Evolutionary conservation across 2,888 invertebrate species (phyloP), one percentile per base, ranked within the genome.

Genomic region (Azorinus chamasolen): DNA sequence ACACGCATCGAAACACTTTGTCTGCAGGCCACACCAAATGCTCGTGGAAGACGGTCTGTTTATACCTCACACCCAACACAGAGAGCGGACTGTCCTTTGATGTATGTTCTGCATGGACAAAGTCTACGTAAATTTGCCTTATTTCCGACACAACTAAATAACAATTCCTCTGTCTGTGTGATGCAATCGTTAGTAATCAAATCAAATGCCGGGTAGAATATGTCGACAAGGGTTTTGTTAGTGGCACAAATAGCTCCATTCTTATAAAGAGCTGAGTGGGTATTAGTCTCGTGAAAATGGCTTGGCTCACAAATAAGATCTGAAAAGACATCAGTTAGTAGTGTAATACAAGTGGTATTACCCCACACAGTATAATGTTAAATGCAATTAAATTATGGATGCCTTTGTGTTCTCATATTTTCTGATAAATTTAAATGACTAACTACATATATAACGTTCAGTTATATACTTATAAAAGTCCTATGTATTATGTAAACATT

Each of bases 81-180:
- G 32, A 93, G 69, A 3, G 93, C 92, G 14, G 88, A 90, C 75
- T 93, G 93, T 8, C 89, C 92, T 51, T 84, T 88, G 32, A 92
- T 88, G 70, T 87, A 93, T 70, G 90, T 87, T 32, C 93, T 71
- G 76, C 93, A 93, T 0, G 93, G 92, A 82, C 93, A 93, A 18
- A 93, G 73, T 18, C 93, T 83, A 18, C 79, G 72, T 22, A 89
- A 65, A 25, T 86, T 83, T 14, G 77, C 72, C 27, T 83, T 79
- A 53, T 81, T 84, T n/a, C 91, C 92, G 14, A 92, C 92, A 80
- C 93, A 93, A 68, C 93, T 93, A 77, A 91, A 93, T 50, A 93
- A 84, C 32, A 91, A 65, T 39, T 87, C 82, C 53, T 93, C 90
- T 22, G 81, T 83, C 68, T 93, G 92, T 1, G 90, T 64, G 8